Evolutionary conservation across 2,113 vertebrate species (phyloP).

Genomic region (Eudyptes chrysolophus): DNA sequence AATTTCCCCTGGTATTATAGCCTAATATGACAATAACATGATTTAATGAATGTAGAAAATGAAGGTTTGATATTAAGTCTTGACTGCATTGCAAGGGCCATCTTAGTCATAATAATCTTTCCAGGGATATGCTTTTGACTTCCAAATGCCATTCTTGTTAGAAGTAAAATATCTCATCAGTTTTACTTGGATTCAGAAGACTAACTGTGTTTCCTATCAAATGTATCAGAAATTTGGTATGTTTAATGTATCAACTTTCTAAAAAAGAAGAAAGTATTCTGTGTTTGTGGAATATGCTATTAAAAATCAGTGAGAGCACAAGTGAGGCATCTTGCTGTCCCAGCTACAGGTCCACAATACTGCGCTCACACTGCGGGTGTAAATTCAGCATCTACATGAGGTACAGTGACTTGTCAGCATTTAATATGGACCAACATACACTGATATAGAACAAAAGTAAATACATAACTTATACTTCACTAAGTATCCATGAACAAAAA

Average conservation of each 20-base stretch:
- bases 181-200: slow-evolving; percentile 50
- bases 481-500: slow-evolving; percentile 93
- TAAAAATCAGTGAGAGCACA: slow-evolving; percentile 43
- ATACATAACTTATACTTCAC: slow-evolving; percentile 97
- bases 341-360: slow-evolving; percentile 73
- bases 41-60: slow-evolving; percentile 2
- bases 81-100: slow-evolving; percentile 9
- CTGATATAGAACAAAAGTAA: slow-evolving; percentile 82
- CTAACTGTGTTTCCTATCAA: slow-evolving; percentile 34
- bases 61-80: not conserved
- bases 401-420: slow-evolving; percentile 89
- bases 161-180: not conserved
- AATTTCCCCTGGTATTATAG: not conserved
- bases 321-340: slow-evolving; percentile 72
- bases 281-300: slow-evolving; percentile 47
- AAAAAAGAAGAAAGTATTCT: slow-evolving; percentile 26
- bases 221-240: slow-evolving; percentile 17
- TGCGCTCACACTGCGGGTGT: slow-evolving; percentile 74
- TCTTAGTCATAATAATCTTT: not conserved
- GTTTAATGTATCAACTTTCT: slow-evolving; percentile 30
- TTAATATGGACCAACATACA: slow-evolving; percentile 86
- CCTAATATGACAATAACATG: not conserved
- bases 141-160: slow-evolving; percentile 20
- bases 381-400: slow-evolving; percentile 86
- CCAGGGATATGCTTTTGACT: not conserved